phyloP scores from a whole-genome alignment of 1,140 invertebrate genomes.

The Charaxes varanes region DNA sequence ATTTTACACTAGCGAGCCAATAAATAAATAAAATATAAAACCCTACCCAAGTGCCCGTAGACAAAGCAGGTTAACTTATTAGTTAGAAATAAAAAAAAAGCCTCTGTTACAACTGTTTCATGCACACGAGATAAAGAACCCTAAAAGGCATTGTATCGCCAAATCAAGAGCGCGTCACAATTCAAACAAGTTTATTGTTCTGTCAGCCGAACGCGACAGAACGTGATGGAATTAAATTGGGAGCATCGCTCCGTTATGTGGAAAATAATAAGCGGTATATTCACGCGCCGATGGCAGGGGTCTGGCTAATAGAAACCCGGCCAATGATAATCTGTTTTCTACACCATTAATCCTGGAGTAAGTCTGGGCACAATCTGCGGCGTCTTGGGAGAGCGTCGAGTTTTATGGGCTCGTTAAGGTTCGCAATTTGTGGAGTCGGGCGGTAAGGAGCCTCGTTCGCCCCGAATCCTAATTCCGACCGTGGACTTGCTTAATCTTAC shows the following conservation, averaged over 20 bases:
- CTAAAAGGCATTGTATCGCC: constrained; percentile 2
- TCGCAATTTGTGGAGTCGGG: constrained; percentile 69
- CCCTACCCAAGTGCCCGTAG: too few relatives aligned
- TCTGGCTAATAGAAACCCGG: constrained; percentile 66
- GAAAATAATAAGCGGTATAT: constrained; percentile 70
- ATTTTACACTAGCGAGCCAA: too few relatives aligned
- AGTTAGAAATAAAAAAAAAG: too few relatives aligned
- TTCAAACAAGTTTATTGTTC: constrained; percentile 61
- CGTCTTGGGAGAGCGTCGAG: constrained; percentile 60
- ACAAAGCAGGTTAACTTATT: too few relatives aligned
- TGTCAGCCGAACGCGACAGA: constrained; percentile 65
- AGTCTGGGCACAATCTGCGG: constrained; percentile 70
- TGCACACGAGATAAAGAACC: too few relatives aligned
- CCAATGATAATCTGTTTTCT: constrained; percentile 74
- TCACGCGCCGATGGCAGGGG: constrained; percentile 69
- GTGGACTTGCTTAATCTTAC: constrained; percentile 71
- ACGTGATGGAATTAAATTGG: constrained; percentile 71
- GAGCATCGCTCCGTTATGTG: constrained; percentile 61
- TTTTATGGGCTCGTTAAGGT: constrained; percentile 72
- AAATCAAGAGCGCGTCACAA: constrained; percentile 20
- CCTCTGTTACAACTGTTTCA: too few relatives aligned
- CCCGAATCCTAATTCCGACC: constrained; percentile 60
- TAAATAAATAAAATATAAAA: too few relatives aligned
- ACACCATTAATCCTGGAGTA: constrained; percentile 71
- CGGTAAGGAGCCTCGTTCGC: constrained; percentile 59